A percentile compares a stretch with the other conserved stretches of the same genome.
phyloP scores from a whole-genome alignment of 2,888 invertebrate species.

The Holacanthella duospinosa region DNA sequence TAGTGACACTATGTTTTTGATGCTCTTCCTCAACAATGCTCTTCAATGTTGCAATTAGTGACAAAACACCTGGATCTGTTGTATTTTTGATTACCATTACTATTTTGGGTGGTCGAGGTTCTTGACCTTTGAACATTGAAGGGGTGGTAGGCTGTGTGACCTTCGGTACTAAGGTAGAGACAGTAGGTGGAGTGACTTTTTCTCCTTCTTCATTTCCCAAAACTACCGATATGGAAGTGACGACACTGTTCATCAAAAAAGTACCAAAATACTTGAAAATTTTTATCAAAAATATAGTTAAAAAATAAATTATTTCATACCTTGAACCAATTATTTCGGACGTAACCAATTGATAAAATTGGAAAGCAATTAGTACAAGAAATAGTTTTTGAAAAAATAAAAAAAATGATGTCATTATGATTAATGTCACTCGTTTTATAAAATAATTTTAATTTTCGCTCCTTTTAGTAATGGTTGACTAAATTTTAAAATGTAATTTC shows the following conservation, averaged over 20 bases:
- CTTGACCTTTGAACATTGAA: conserved; percentile 38
- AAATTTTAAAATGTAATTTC: no score
- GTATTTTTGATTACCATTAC: conserved; percentile 39
- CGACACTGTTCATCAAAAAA: conserved; percentile 47
- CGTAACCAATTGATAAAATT: not conserved
- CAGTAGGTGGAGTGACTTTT: conserved; percentile 41
- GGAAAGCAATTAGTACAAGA: not conserved
- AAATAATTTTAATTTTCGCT: no score
- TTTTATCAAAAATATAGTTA: not conserved
- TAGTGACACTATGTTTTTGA: conserved; percentile 20
- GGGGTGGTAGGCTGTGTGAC: conserved; percentile 47
- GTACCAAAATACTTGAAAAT: not conserved
- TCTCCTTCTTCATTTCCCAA: conserved; percentile 18
- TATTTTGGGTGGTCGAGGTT: conserved; percentile 48
- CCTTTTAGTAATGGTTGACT: no score
- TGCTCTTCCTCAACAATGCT: conserved; percentile 35
- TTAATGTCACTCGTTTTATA: no score
- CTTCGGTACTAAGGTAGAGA: conserved; percentile 44
- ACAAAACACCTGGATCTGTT: conserved; percentile 20
- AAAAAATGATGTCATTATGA: no score
- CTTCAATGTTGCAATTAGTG: conserved; percentile 35
- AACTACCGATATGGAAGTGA: conserved; percentile 53
- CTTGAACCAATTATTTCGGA: not conserved
- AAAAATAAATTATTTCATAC: not conserved
- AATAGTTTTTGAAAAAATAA: no score